Evolutionary conservation across 2,888 invertebrate genomes (phyloP).

Genomic region (Chelonus formosanus): DNA sequence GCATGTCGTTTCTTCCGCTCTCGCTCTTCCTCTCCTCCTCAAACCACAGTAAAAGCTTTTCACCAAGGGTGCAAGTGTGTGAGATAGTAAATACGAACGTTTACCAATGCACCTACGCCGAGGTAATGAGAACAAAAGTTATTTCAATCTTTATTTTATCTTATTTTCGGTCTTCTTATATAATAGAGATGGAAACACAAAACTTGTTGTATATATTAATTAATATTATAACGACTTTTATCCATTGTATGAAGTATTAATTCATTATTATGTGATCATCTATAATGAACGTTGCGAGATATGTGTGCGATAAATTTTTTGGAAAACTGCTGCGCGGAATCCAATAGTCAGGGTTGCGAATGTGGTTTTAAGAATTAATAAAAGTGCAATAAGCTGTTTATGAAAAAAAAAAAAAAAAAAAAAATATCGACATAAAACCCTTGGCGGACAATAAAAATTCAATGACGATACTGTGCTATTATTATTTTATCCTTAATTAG

Average conservation of each 20-base stretch:
- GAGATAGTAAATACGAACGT: neutral
- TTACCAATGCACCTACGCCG: neutral
- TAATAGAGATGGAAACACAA: neutral
- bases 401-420: no score
- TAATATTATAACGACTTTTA: slow-evolving; percentile 20
- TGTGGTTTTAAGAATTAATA: slow-evolving; percentile 23
- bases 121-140: no score
- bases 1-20: slow-evolving; percentile 43
- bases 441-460: slow-evolving; percentile 35
- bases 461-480: slow-evolving; percentile 23
- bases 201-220: slow-evolving; percentile 11
- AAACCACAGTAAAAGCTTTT: slow-evolving; percentile 2
- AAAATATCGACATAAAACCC: slow-evolving; percentile 20
- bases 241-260: slow-evolving; percentile 12
- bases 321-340: slow-evolving; percentile 34
- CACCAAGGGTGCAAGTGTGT: neutral
- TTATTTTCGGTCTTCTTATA: slow-evolving; percentile 9
- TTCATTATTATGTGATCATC: slow-evolving; percentile 13
- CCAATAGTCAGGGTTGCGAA: slow-evolving; percentile 25
- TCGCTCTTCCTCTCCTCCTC: slow-evolving; percentile 21
- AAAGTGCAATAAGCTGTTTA: slow-evolving; percentile 35
- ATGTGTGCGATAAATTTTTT: slow-evolving; percentile 13
- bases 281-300: neutral
- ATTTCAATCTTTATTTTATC: neutral
- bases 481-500: neutral